Evolutionary conservation across 2,113 vertebrate genomes (phyloP).

Genomic region (Poecilia latipinna): DNA sequence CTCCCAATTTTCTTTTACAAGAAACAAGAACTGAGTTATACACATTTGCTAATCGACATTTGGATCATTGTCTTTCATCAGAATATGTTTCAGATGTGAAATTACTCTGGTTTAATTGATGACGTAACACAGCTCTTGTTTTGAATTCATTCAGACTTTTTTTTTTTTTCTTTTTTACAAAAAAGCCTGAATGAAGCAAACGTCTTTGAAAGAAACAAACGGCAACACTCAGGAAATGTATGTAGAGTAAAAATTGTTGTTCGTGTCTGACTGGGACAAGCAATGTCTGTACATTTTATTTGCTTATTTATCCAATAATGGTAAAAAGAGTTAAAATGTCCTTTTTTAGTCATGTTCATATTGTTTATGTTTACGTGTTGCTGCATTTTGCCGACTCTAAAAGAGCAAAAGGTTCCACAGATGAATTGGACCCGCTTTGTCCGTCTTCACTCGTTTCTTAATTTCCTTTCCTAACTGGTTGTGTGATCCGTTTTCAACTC

Average conservation of each 20-base stretch:
- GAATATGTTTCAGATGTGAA: neutral
- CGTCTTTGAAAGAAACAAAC: neutral
- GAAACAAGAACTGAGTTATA: neutral
- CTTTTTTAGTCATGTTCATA: neutral
- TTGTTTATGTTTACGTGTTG: neutral
- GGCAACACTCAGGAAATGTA: neutral
- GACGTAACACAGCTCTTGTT: neutral
- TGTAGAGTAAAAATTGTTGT: neutral
- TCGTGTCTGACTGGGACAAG: neutral
- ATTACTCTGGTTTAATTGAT: neutral
- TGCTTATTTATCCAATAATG: neutral
- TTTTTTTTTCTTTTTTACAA: neutral
- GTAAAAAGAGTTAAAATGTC: neutral
- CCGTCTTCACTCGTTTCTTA: slow-evolving; percentile 28
- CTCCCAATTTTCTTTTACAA: neutral
- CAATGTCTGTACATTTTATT: neutral
- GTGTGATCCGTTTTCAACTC: neutral
- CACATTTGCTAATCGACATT: neutral
- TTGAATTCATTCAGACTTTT: neutral
- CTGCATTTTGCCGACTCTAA: neutral
- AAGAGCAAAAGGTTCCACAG: neutral
- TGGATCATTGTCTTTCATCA: neutral
- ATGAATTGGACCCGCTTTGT: neutral
- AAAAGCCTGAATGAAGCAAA: neutral
- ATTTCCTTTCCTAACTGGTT: neutral